These are phyloP conservation scores for Drosophila gaucha DNA, from an alignment of 2,888 invertebrate species.

Conservation along the genomic window DNA sequence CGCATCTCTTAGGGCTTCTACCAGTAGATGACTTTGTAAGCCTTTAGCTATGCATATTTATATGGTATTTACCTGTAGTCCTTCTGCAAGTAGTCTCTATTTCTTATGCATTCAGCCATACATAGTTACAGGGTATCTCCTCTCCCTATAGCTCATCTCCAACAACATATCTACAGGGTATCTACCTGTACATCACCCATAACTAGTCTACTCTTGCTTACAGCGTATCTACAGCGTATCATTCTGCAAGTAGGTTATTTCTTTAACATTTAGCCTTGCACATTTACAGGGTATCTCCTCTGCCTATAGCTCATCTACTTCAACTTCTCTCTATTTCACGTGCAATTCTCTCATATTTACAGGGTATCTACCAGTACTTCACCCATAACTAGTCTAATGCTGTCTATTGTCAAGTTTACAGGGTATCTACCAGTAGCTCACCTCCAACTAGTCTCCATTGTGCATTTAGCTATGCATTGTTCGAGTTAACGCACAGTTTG, in stretches of 20 bases:
- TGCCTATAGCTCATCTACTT: not conserved
- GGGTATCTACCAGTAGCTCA: not conserved
- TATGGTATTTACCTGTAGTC: not conserved
- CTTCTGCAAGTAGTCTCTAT: not conserved
- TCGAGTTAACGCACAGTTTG: constrained; percentile 32
- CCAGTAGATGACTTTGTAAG: no score
- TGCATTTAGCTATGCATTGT: constrained; percentile 53
- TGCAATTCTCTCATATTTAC: not conserved
- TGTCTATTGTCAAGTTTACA: no score
- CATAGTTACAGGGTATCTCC: not conserved
- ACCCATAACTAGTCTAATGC: no score
- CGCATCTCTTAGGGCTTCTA: no score
- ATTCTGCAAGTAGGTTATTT: no score
- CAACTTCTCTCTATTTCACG: not conserved
- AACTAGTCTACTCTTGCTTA: not conserved
- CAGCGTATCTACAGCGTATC: not conserved
- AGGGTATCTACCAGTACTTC: constrained; percentile 30
- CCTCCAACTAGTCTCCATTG: not conserved
- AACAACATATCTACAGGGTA: not conserved
- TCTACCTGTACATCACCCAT: no score
- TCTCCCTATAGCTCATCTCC: no score
- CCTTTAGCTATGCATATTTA: not conserved
- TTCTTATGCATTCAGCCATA: not conserved
- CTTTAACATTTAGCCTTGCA: no score
- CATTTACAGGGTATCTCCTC: not conserved